Base-by-base conservation (phyloP, 2,888 invertebrate species). In the Calephelis perditalis region DNA sequence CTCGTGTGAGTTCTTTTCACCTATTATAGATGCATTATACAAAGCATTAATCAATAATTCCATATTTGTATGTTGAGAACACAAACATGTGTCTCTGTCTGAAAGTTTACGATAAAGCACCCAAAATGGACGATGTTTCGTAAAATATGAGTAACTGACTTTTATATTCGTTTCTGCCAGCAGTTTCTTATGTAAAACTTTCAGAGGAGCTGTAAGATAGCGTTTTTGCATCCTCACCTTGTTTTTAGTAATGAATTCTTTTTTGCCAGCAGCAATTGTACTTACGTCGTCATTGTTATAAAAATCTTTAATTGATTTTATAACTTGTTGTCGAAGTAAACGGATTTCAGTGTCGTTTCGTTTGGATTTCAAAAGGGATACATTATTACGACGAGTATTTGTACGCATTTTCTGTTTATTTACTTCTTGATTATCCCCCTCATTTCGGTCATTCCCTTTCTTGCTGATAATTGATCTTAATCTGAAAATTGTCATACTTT, bases 51-150 rank as follows among this genome's bases (percentile, higher is more conserved):
- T 15, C 9, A 64, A 40, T 9, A 64, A 56, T 11, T 64, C 61
- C 52, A 60, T 64, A 15, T 64, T 62, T 5, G 15, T 15, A 54
- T 63, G 61, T 7, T 37, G 49, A 35, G 40, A 10, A 46, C 63
- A 63, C 56, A 15, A 15, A 40, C 62, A 65, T n/a, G 61, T 62
- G n/a, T 65, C 63, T 45, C 61, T 63, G 40, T 62, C 57, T 35
- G 43, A 12, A 43, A 40, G n/a, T 45, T 63, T 62, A 37, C 63
- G 63, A 36, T 47, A 58, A 9, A 62, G 37, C 7, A 62, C 59
- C 64, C 62, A 64, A 60, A 60, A 62, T 5, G 62, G 62, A 12
- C 62, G 15, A 15, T 15, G 15, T 15, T 15, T 15, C 15, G 15
- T 15, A 15, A 15, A 15, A 15, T 15, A 15, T 15, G 64, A 60